phyloP scores from a whole-genome alignment of 1,140 invertebrate species.

The Eumeta japonica region DNA sequence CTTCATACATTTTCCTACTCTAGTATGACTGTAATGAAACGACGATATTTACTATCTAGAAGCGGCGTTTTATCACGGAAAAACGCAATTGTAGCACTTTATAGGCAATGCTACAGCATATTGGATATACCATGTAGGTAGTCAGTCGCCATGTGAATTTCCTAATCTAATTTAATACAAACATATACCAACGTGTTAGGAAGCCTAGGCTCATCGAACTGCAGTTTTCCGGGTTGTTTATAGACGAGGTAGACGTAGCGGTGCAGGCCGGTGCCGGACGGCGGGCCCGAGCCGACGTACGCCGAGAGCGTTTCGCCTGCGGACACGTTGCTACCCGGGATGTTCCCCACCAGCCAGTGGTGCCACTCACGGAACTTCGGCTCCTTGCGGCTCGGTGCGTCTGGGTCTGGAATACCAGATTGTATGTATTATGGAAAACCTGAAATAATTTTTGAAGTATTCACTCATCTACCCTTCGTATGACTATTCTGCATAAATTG shows the following conservation, averaged over 20 bases:
- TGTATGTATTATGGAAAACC: background rate
- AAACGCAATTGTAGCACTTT: no score
- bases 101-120: no score
- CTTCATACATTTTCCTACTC: no score
- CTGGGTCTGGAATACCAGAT: slow-evolving; percentile 68
- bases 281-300: slow-evolving; percentile 85
- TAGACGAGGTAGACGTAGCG: slow-evolving; percentile 88
- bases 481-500: no score
- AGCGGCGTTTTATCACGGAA: no score
- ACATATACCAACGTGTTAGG: slow-evolving; percentile 60
- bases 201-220: slow-evolving; percentile 66
- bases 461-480: no score
- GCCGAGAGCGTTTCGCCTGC: slow-evolving; percentile 74
- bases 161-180: no score
- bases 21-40: no score
- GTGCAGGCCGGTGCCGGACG: slow-evolving; percentile 79
- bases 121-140: no score
- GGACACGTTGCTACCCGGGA: slow-evolving; percentile 72
- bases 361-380: slow-evolving; percentile 85
- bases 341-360: slow-evolving; percentile 92
- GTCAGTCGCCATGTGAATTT: no score
- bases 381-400: slow-evolving; percentile 79
- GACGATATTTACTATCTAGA: no score
- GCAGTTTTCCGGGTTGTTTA: slow-evolving; percentile 72
- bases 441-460: no score